Evolutionary conservation across 2,888 invertebrate genomes (phyloP).

Genomic region (Colostygia pectinataria): DNA sequence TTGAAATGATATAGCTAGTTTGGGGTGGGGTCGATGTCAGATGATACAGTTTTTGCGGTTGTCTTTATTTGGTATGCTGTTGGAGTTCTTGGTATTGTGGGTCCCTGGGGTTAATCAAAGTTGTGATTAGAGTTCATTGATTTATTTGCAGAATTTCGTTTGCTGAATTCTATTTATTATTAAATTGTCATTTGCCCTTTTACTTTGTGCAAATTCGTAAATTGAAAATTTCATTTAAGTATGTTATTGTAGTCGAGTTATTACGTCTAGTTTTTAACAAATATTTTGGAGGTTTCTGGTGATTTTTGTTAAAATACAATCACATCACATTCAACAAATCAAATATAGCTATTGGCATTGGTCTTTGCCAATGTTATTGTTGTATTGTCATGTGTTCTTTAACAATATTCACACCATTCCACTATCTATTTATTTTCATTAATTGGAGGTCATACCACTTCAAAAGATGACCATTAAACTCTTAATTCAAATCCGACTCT

Average conservation of each 20-base stretch:
- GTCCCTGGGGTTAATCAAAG: slow-evolving; percentile 20
- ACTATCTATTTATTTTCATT: not conserved
- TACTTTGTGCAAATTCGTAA: no score
- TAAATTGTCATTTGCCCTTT: not conserved
- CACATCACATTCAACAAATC: no score
- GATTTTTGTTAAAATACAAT: no score
- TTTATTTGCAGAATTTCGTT: slow-evolving; percentile 14
- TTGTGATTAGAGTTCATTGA: slow-evolving; percentile 11
- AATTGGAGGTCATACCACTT: not conserved
- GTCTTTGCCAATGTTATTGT: no score
- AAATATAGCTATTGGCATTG: no score
- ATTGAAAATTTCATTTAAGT: no score
- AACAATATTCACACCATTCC: no score
- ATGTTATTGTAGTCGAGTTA: no score
- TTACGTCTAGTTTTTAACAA: no score
- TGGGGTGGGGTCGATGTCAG: slow-evolving; percentile 24
- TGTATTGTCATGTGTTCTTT: not conserved
- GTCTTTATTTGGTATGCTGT: slow-evolving; percentile 20
- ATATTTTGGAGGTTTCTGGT: no score
- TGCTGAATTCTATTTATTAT: not conserved
- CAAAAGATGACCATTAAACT: slow-evolving; percentile 17
- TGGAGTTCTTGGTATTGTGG: slow-evolving; percentile 8
- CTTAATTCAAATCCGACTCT: slow-evolving; percentile 19
- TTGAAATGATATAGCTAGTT: slow-evolving; percentile 26
- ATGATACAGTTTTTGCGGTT: slow-evolving; percentile 29